Conservation (phyloP, 1,140 invertebrate genomes). For the Drosophila parabipectinata region DNA sequence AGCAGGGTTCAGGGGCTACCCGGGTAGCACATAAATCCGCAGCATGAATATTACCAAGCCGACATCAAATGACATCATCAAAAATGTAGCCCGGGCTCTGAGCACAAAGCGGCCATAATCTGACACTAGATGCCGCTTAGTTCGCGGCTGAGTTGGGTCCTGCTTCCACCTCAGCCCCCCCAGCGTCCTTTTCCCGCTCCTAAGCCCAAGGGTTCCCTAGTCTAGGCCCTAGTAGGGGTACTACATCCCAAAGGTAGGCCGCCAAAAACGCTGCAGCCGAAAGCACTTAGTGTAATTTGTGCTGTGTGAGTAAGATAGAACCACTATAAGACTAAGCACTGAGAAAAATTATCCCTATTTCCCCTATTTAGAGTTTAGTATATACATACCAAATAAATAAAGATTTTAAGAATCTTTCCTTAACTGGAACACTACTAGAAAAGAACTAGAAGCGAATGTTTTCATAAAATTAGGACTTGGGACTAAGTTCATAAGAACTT, state of each 20-base stretch:
- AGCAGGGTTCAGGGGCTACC: conserved; percentile 1
- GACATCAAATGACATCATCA: conserved; percentile 79
- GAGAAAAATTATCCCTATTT: too few species aligned
- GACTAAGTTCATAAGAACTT: too few species aligned
- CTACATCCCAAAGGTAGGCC: conserved; percentile 54
- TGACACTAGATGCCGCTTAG: conserved; percentile 77
- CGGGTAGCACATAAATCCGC: conserved; percentile 57
- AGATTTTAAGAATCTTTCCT: background rate
- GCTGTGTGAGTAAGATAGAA: conserved; percentile 32
- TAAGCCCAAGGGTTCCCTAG: background rate
- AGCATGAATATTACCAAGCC: conserved; percentile 69
- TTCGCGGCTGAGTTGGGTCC: conserved; percentile 38
- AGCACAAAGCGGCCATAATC: conserved; percentile 78
- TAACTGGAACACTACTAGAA: background rate
- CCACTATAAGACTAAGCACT: conserved; percentile 15
- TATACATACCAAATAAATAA: background rate
- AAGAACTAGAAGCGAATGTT: too few species aligned
- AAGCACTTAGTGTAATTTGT: conserved; percentile 81
- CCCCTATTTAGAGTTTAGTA: background rate
- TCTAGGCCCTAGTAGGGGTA: background rate
- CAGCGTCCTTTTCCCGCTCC: background rate
- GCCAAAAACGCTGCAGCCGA: conserved; percentile 68
- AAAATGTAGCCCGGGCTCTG: conserved; percentile 67
- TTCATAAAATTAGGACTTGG: too few species aligned
- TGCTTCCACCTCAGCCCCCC: background rate